These are phyloP conservation scores for Coleophora deauratella DNA, from an alignment of 2,888 invertebrate genomes.

Conservation along the genomic window DNA sequence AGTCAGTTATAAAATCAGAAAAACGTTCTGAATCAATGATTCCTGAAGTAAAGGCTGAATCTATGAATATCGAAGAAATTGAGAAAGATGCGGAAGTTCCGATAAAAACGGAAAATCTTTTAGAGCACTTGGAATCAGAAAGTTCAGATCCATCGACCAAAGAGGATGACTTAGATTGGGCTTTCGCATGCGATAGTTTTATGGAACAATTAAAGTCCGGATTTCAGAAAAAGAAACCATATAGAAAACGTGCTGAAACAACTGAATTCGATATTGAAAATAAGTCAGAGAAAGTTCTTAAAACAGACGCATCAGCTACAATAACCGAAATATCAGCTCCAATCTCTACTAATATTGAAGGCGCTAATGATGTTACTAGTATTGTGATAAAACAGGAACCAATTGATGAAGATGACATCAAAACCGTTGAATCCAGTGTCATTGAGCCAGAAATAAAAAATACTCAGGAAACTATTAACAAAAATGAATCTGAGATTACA, in stretches of 20 bases:
- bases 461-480: background rate
- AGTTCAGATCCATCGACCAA: conserved; percentile 16
- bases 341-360: conserved; percentile 1
- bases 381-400: conserved; percentile 51
- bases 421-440: conserved; percentile 12
- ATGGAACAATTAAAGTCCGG: conserved; percentile 81
- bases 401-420: conserved; percentile 44
- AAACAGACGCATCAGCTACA: conserved; percentile 12
- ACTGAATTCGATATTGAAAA: conserved; percentile 33
- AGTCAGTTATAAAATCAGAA: conserved; percentile 77
- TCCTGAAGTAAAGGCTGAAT: conserved; percentile 79
- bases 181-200: conserved; percentile 83
- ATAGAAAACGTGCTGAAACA: conserved; percentile 62
- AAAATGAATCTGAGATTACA: conserved; percentile 3
- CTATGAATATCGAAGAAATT: conserved; percentile 78
- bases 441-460: conserved; percentile 4
- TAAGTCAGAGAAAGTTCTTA: conserved; percentile 16
- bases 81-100: conserved; percentile 73
- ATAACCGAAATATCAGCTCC: background rate
- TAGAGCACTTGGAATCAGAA: conserved; percentile 31
- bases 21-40: conserved; percentile 58
- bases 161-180: conserved; percentile 73
- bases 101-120: conserved; percentile 47
- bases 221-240: conserved; percentile 71
- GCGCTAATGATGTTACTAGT: conserved; percentile 14